phyloP scores from a whole-genome alignment of 2,888 invertebrate species.

The Erebia palarica region DNA sequence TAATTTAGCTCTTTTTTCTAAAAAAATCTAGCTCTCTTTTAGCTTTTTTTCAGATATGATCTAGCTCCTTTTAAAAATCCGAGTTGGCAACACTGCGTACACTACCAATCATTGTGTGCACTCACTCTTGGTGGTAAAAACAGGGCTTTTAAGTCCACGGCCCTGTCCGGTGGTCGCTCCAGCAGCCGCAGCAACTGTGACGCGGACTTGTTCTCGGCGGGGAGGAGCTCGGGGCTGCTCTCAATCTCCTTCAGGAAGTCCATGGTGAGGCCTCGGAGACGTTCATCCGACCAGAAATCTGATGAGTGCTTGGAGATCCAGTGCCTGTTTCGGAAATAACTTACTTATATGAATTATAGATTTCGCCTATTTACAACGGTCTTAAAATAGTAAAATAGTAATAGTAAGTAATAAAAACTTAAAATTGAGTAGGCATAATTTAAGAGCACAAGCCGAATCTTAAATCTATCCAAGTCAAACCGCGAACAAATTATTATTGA shows the following conservation, averaged over 20 bases:
- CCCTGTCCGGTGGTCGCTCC: conserved; percentile 87
- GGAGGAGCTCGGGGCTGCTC: conserved; percentile 90
- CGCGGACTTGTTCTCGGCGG: conserved; percentile 95
- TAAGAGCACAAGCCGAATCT: too few relatives aligned
- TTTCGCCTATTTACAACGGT: too few relatives aligned
- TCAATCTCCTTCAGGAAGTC: conserved; percentile 95
- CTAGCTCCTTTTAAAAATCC: too few relatives aligned
- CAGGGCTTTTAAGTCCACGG: conserved; percentile 87
- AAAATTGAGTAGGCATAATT: too few relatives aligned
- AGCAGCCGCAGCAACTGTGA: conserved; percentile 90
- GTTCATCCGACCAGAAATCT: conserved; percentile 91
- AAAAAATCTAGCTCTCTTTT: too few relatives aligned
- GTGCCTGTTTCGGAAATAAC: conserved; percentile 78
- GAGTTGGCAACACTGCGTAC: too few relatives aligned
- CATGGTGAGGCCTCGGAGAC: conserved; percentile 89
- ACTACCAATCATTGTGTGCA: conserved; percentile 21
- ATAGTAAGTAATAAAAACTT: too few relatives aligned
- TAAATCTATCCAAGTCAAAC: too few relatives aligned
- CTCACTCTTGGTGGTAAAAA: conserved; percentile 86
- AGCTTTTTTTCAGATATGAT: too few relatives aligned
- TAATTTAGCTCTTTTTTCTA: too few relatives aligned
- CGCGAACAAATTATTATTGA: too few relatives aligned
- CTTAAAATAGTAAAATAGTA: too few relatives aligned
- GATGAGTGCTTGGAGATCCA: conserved; percentile 96
- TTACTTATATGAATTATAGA: neutral